Evolutionary conservation across 2,888 invertebrate species (phyloP).

Genomic region (Lypha dubia): DNA sequence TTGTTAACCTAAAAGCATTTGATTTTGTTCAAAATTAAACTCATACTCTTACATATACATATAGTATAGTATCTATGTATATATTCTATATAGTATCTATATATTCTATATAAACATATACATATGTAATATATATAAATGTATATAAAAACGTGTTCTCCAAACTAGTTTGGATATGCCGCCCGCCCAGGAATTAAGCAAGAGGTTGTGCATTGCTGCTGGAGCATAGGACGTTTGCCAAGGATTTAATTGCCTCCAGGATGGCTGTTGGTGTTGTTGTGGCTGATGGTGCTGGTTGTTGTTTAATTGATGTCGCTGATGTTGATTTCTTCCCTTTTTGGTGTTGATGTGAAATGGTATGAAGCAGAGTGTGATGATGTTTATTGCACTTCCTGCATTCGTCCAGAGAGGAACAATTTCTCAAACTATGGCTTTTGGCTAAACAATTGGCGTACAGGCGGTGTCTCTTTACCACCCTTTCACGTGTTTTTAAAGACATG

Average conservation of each 20-base stretch:
- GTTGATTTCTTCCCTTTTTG: background rate
- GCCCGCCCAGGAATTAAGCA: background rate
- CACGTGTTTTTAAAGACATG: background rate
- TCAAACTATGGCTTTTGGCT: background rate
- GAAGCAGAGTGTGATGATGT: background rate
- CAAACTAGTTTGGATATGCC: conserved; percentile 7
- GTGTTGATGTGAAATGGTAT: too few relatives aligned
- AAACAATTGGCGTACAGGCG: background rate
- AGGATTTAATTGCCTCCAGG: too few relatives aligned
- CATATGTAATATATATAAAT: too few relatives aligned
- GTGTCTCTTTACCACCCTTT: background rate
- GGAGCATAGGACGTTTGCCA: background rate
- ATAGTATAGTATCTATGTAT: too few relatives aligned
- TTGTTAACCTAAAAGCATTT: too few relatives aligned
- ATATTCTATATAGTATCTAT: too few relatives aligned
- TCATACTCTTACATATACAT: too few relatives aligned
- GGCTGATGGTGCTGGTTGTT: background rate
- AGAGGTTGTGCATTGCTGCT: background rate
- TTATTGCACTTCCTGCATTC: background rate
- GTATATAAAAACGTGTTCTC: too few relatives aligned
- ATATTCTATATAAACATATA: too few relatives aligned
- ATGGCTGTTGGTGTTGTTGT: background rate
- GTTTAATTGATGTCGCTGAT: background rate
- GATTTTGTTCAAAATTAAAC: too few relatives aligned
- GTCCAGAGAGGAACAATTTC: background rate